A percentile compares a stretch with the other conserved stretches of the same genome.
phyloP scores from a whole-genome alignment of 2,113 vertebrate species.

The Centropus unirufus region DNA sequence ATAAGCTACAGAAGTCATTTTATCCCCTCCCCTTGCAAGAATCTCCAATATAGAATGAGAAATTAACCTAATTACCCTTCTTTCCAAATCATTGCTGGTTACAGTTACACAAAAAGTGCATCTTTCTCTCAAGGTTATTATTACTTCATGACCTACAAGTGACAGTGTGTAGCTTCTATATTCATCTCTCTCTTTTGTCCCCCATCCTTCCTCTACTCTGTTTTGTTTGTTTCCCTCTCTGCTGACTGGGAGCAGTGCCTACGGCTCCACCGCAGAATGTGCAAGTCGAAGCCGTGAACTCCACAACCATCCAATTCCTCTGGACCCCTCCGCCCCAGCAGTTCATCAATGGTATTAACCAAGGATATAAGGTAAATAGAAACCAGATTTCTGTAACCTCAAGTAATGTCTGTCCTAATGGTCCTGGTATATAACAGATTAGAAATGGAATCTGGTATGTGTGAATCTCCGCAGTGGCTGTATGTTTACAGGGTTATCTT shows the following conservation, averaged over 20 bases:
- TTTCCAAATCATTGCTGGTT: not conserved
- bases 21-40: conserved; percentile 5
- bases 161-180: not conserved
- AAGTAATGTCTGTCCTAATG: too few relatives aligned
- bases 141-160: not conserved
- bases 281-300: conserved; percentile 86
- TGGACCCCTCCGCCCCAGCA: conserved; percentile 95
- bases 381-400: not conserved
- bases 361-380: conserved; percentile 91
- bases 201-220: not conserved
- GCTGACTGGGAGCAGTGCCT: conserved; percentile 80
- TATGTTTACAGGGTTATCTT: not conserved
- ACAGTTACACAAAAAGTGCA: not conserved
- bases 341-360: conserved; percentile 97
- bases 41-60: conserved; percentile 29
- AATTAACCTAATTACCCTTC: conserved; percentile 31
- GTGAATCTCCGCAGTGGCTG: not conserved
- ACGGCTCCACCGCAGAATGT: conserved; percentile 94
- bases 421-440: accelerated
- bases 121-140: not conserved
- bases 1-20: conserved; percentile 2
- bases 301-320: conserved; percentile 89
- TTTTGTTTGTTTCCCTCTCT: not conserved
- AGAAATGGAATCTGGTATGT: not conserved
- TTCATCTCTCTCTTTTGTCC: not conserved